Evolutionary conservation across 2,113 vertebrate species (phyloP), one percentile per base, ranked within the genome.

Genomic region (Nerophis ophidion): DNA sequence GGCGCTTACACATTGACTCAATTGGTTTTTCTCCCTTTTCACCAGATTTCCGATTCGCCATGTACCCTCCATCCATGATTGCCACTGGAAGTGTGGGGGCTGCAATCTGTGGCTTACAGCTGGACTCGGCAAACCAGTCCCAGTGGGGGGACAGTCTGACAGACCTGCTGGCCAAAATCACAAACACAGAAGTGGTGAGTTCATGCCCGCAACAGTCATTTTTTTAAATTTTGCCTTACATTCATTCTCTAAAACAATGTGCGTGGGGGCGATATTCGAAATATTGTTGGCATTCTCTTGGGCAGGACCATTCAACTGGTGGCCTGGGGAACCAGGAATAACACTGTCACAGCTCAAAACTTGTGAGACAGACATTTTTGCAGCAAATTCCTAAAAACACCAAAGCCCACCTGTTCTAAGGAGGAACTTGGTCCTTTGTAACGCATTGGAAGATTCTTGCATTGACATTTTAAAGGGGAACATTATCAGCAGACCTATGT

Each of bases 31-130:
- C 17, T 59, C 47, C 40, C 72, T 70, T 72, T 58, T 55, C 5
- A 56, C 38, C 90, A 98, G 96, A 98, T 89, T 97, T 96, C 81
- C 91, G 92, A 81, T 98, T 98, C 44, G 92, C 93, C 86, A 93
- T 96, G 93, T 94, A 94, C 79, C 94, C 95, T 38, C 96, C 96
- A 0, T 98, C 96, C 58, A 98, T 98, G 96, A 97, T 98, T 33
- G 95, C 95, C 79, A 95, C 94, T 65, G 95, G 94, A 84, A 98
- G 95, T 8, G 93, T 98, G 79, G 95, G 93, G 44, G 95, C 95
- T 8, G 96, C 95, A 52, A 93, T 97, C 81, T 94, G 94, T 19
- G 95, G 95, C 80, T 92, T 98, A 11, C 94, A 96, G 91, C 89
- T 95, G 17, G 92, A 94, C 64, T 91, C 91, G 5, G 87, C 87